A percentile compares a stretch with the other conserved stretches of the same genome.
phyloP scores from a whole-genome alignment of 1,140 invertebrate species.

The Odontomachus brunneus region DNA sequence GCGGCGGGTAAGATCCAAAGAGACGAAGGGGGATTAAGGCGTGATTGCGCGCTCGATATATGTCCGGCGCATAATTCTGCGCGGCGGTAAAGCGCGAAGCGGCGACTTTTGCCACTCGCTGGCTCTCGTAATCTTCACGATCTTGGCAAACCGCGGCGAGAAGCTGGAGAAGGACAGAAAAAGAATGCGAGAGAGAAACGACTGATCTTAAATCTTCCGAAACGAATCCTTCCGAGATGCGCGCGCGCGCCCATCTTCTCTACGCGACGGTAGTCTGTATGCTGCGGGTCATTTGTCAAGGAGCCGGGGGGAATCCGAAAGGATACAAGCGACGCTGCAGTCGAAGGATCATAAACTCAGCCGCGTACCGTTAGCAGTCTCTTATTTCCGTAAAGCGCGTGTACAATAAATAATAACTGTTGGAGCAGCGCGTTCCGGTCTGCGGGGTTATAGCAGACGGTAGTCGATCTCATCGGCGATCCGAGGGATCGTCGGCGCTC shows the following conservation, averaged over 20 bases:
- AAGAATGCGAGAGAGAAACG: not conserved
- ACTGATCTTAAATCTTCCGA: conserved; percentile 54
- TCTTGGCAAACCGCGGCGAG: conserved; percentile 13
- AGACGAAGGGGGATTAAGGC: conserved; percentile 25
- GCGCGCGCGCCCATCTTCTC: conserved; percentile 27
- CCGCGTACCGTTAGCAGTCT: conserved; percentile 69
- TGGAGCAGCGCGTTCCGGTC: conserved; percentile 51
- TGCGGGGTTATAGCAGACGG: conserved; percentile 33
- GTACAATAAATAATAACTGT: conserved; percentile 63
- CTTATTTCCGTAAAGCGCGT: conserved; percentile 58
- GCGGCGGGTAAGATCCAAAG: no score
- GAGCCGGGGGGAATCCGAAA: conserved; percentile 48
- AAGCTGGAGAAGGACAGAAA: not conserved
- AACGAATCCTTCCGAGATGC: conserved; percentile 60
- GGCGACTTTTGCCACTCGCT: conserved; percentile 10
- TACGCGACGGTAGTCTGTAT: conserved; percentile 53
- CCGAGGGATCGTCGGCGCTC: not conserved
- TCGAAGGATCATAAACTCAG: conserved; percentile 68
- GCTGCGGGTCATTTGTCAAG: conserved; percentile 72
- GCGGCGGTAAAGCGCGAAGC: not conserved
- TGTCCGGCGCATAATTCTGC: conserved; percentile 32
- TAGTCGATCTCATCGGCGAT: conserved; percentile 23
- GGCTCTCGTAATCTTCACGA: conserved; percentile 24
- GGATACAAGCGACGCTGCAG: conserved; percentile 45
- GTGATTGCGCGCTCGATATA: conserved; percentile 36